A percentile compares a stretch with the other conserved stretches of the same genome.
phyloP scores from a whole-genome alignment of 2,113 vertebrate species.

The Seriola aureovittata region DNA sequence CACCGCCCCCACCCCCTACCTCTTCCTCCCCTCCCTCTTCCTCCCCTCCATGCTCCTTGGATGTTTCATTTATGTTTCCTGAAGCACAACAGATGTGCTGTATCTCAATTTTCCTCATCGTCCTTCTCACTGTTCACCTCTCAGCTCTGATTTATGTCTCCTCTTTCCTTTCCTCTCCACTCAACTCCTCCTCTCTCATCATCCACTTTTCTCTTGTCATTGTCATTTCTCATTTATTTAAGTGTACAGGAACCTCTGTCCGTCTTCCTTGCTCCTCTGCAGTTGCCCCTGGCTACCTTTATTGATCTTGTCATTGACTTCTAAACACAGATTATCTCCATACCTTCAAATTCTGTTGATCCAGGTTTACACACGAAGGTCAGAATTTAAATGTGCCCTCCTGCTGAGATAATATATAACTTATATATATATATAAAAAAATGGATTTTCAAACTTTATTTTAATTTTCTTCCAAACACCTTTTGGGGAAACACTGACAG shows the following conservation, averaged over 20 bases:
- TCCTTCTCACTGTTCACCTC: conserved; percentile 26
- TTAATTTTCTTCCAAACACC: not conserved
- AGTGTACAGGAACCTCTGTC: not conserved
- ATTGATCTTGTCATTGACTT: not conserved
- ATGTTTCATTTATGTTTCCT: conserved; percentile 51
- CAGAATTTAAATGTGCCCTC: not conserved
- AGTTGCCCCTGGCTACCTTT: not conserved
- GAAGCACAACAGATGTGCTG: conserved; percentile 42
- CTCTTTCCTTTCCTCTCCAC: not conserved
- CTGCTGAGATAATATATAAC: not conserved
- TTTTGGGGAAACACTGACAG: not conserved
- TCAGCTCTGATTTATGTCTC: conserved; percentile 16
- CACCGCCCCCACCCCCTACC: no score
- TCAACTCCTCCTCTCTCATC: not conserved
- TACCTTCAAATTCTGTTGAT: not conserved
- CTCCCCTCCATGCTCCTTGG: not conserved
- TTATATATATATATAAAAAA: not conserved
- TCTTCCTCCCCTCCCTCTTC: not conserved
- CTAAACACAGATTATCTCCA: no score
- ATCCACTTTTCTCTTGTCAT: not conserved
- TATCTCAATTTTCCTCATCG: conserved; percentile 36
- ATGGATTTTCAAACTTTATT: not conserved
- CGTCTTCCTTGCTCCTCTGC: not conserved
- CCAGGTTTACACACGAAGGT: not conserved
- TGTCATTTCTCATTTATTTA: not conserved